Percentiles rank a stretch among this genome's conserved stretches.
Conservation (phyloP, 2,113 vertebrate species). For the Dascyllus trimaculatus region DNA sequence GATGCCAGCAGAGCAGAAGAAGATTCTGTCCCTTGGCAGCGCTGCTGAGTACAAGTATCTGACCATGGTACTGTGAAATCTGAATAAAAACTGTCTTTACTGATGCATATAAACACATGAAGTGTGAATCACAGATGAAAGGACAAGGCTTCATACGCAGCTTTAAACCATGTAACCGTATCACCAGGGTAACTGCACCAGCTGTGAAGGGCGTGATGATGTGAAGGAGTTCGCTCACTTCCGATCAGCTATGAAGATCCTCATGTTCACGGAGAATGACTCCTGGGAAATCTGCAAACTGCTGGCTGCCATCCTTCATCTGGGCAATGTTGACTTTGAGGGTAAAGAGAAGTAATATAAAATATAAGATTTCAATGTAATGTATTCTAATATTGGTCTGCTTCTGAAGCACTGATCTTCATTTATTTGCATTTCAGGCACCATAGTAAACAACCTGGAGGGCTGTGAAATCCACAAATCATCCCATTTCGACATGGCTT, state of each 20-base stretch:
- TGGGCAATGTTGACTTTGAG: slow-evolving; percentile 92
- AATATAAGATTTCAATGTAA: not conserved
- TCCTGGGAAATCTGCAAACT: slow-evolving; percentile 93
- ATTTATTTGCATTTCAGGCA: slow-evolving; percentile 81
- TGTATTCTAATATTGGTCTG: not conserved
- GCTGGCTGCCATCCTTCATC: slow-evolving; percentile 92
- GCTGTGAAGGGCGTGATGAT: slow-evolving; percentile 89
- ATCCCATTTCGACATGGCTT: slow-evolving; percentile 83
- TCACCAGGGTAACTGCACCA: slow-evolving; percentile 91
- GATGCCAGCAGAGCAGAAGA: slow-evolving; percentile 92
- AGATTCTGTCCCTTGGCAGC: slow-evolving; percentile 89
- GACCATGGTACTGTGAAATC: slow-evolving; percentile 83
- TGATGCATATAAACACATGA: not conserved
- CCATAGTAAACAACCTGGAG: slow-evolving; percentile 90
- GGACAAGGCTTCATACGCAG: not conserved
- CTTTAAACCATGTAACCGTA: not conserved
- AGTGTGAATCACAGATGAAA: not conserved
- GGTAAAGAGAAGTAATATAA: slow-evolving; percentile 61
- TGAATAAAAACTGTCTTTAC: not conserved
- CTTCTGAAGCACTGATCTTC: not conserved
- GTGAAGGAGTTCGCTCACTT: slow-evolving; percentile 91
- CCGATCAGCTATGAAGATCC: slow-evolving; percentile 95
- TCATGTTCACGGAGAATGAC: slow-evolving; percentile 93
- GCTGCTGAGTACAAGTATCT: slow-evolving; percentile 92
- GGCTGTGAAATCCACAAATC: slow-evolving; percentile 87